These are phyloP conservation scores for Brachirus orientalis DNA, from an alignment of 2,113 vertebrate species.

Conservation along the genomic window DNA sequence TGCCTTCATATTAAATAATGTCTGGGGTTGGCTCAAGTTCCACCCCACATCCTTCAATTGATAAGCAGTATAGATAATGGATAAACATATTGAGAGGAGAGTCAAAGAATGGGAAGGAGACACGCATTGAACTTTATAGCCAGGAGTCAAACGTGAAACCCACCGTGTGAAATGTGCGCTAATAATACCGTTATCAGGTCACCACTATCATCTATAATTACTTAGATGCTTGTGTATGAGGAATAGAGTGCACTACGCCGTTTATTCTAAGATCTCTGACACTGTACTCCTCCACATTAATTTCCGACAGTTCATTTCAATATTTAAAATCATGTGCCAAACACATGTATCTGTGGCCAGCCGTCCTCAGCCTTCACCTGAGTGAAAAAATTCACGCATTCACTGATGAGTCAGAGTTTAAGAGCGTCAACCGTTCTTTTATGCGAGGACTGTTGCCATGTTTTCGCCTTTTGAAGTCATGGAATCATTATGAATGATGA, in stretches of 20 bases:
- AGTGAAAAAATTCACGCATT: conserved; percentile 45
- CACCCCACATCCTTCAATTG: too few relatives aligned
- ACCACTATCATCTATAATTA: too few relatives aligned
- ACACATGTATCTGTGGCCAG: conserved; percentile 52
- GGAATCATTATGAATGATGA: conserved; percentile 57
- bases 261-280: neutral
- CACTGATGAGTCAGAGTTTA: conserved; percentile 61
- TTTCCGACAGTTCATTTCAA: conserved; percentile 5
- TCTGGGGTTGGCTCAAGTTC: too few relatives aligned
- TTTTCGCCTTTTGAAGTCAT: conserved; percentile 66
- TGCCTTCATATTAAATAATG: too few relatives aligned
- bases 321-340: conserved; percentile 54
- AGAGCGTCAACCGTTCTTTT: conserved; percentile 52
- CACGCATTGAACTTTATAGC: too few relatives aligned
- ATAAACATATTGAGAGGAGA: too few relatives aligned
- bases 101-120: too few relatives aligned
- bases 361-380: conserved; percentile 52
- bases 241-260: neutral
- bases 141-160: too few relatives aligned
- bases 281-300: neutral
- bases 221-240: conserved; percentile 6
- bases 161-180: too few relatives aligned
- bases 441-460: conserved; percentile 58
- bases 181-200: too few relatives aligned
- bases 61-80: too few relatives aligned